Percentiles rank a stretch among this genome's conserved stretches.
Evolutionary conservation across 2,888 invertebrate genomes (phyloP).

Genomic region (Pegoplata infirma): DNA sequence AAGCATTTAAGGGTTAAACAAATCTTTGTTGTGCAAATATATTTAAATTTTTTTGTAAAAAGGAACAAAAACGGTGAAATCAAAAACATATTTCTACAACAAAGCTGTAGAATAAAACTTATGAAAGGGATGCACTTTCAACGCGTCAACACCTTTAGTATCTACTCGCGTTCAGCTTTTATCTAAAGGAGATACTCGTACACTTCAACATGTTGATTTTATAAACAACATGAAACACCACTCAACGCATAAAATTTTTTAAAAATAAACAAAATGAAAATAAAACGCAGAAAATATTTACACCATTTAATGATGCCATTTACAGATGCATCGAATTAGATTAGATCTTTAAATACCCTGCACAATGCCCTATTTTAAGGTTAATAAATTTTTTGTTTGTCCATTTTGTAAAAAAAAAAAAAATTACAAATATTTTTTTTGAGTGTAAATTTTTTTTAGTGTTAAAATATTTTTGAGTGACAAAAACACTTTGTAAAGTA

Average conservation of each 20-base stretch:
- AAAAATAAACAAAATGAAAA: not conserved
- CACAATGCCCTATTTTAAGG: too few species aligned
- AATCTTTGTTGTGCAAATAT: not conserved
- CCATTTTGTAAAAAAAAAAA: too few species aligned
- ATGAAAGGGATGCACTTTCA: slow-evolving; percentile 21
- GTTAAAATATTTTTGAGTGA: too few species aligned
- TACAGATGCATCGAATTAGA: too few species aligned
- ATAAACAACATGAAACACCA: slow-evolving; percentile 46
- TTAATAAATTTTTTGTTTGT: too few species aligned
- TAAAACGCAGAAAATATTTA: slow-evolving; percentile 6
- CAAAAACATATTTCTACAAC: not conserved
- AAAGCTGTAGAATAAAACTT: slow-evolving; percentile 5
- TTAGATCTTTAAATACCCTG: too few species aligned
- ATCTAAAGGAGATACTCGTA: slow-evolving; percentile 21
- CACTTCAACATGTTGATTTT: slow-evolving; percentile 39
- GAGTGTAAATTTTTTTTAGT: too few species aligned
- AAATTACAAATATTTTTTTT: too few species aligned
- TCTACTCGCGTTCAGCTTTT: not conserved
- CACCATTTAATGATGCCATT: too few species aligned
- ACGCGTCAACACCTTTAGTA: slow-evolving; percentile 46
- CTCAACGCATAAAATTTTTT: slow-evolving; percentile 34
- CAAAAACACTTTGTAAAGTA: too few species aligned
- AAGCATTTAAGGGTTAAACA: not conserved
- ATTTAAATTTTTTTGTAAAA: not conserved
- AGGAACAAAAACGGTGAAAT: slow-evolving; percentile 7